Conservation (phyloP, 2,888 invertebrate species). For the Tenthredo distinguenda region DNA sequence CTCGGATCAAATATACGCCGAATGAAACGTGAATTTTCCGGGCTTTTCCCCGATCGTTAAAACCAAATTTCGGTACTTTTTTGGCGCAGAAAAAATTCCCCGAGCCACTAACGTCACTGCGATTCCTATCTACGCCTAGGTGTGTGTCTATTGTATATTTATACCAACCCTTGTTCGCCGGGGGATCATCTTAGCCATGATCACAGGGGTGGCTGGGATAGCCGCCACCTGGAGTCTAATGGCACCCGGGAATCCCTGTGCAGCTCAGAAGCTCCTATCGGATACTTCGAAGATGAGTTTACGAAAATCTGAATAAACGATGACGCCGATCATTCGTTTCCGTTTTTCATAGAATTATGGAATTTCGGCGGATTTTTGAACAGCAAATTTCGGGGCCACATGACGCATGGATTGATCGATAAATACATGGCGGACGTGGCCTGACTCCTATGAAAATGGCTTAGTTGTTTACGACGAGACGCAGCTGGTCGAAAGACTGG, state of each 20-base stretch:
- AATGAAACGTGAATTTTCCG: background rate
- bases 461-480: slow-evolving; percentile 39
- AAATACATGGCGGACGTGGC: no score
- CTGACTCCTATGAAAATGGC: background rate
- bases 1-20: background rate
- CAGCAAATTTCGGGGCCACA: no score
- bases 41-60: background rate
- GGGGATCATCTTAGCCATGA: slow-evolving; percentile 69
- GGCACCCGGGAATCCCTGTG: slow-evolving; percentile 58
- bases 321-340: no score
- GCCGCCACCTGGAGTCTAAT: slow-evolving; percentile 74
- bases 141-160: background rate
- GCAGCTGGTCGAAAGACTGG: slow-evolving; percentile 26
- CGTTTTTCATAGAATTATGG: background rate
- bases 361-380: no score
- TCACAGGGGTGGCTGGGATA: slow-evolving; percentile 70
- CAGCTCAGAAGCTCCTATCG: background rate
- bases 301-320: background rate
- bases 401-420: no score
- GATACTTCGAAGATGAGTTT: background rate
- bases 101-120: background rate
- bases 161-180: slow-evolving; percentile 52
- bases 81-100: background rate
- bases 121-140: background rate
- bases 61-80: background rate